Base-by-base conservation (phyloP, 1,140 invertebrate species). In the Bombyx mandarina region DNA sequence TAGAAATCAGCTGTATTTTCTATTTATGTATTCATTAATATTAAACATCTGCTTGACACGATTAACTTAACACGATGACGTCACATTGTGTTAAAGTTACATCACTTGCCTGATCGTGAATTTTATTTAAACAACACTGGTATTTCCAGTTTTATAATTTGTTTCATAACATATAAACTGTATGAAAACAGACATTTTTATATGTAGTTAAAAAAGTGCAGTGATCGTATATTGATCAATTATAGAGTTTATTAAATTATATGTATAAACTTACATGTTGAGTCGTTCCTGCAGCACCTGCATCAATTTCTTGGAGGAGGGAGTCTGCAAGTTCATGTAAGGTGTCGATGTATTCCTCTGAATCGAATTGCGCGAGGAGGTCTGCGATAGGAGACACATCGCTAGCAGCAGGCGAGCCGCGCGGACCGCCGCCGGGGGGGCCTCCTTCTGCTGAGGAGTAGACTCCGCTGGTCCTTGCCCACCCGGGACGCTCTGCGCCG, bases 381-480 rank as follows among this genome's bases (percentile, higher is more conserved):
- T 94, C 93, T 90, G 93, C 90, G 90, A 94, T 89, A 94, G 93
- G 89, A 94, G 92, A 90, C 91, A 94, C 70, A 93, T 90, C 67
- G 92, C 90, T 79, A 93, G 84, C 75, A 94, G 91, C 88, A 91
- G 92, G 89, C 93, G 89, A 46, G 90, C 88, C 74, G 88, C 84
- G 64, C 72, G 79, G 67, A 86, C 77, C 76, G 89, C 88, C 91
- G 90, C 85, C 88, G 88, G 89, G 88, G 86, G 88, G 86, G 89
- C 90, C 90, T 92, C 94, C 94, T 94, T 90, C 94, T 90, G 94
- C 93, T 91, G 94, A 95, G 94, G 93, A 91, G 89, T 82, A 91
- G 93, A 94, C 90, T 89, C 93, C 90, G 94, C 92, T 79, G 94
- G 93, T 94, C 93, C 91, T 86, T 78, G 91, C 91, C 78, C 83